Base-by-base conservation (phyloP, 2,113 vertebrate genomes). In the Pseudorectes ferrugineus region DNA sequence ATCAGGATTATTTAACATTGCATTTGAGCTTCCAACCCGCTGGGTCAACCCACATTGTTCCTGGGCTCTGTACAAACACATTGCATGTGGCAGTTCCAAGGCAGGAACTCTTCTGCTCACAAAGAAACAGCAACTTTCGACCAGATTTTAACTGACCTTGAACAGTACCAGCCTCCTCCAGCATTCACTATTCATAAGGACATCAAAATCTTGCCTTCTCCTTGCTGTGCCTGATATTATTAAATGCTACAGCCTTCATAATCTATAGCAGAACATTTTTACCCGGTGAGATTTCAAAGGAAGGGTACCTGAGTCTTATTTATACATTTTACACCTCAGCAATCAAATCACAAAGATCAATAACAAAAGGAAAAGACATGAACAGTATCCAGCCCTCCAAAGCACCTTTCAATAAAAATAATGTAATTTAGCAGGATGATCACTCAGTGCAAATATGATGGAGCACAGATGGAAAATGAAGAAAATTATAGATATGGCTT, bases 391-490 rank as follows among this genome's bases (percentile, higher is more conserved):
- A 92, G 89, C 81, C 75, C 88, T 96, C 58, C 85, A 85, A 94
- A 96, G 75, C 63, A 96, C 85, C 94, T 96, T 95, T 93, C 93
- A 96, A 90, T 93, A 96, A 96, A 95, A 95, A 91, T 86, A 92
- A 94, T 93, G 81, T 73, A 73, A 93, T 95, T 94, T 93, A 96
- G 61, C 90, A 88, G 76, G 83, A 74, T 92, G 90, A 95, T 88
- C 90, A 77, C 82, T 94, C 79, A 77, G 82, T 93, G 93, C 85
- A 95, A 95, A 93, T 90, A 93, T 95, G 90, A 96, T 96, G 95
- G 85, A 92, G 76, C 85, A 92, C 93, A 84, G 90, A 92, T 91
- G 85, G 92, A 96, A 96, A 93, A 96, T 90, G 75, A 93, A 59
- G 90, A 88, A 90, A 85, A 93, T 94, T 93, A 93, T 38, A 89